phyloP scores from a whole-genome alignment of 1,140 invertebrate species.

The Orussus abietinus region DNA sequence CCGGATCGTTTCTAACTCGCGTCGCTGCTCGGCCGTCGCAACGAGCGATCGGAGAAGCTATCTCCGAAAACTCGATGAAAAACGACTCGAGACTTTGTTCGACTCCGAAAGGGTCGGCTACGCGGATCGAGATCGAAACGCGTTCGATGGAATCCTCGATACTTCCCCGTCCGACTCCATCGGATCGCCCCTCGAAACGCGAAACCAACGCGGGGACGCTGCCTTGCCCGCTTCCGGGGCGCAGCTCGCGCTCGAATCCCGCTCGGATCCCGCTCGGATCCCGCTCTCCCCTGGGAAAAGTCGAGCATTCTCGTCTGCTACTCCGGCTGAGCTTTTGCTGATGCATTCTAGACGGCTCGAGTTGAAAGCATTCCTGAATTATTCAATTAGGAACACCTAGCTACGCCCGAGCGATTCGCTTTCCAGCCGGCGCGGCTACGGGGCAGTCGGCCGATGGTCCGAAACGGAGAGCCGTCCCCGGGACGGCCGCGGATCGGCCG shows the following conservation, averaged over 20 bases:
- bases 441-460: constrained; percentile 7
- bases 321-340: constrained; percentile 23
- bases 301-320: constrained; percentile 19
- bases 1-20: constrained; percentile 37
- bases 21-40: constrained; percentile 33
- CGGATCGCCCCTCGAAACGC: constrained; percentile 16
- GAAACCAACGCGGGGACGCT: constrained; percentile 5
- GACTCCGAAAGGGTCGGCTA: constrained; percentile 29
- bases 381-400: constrained; percentile 41
- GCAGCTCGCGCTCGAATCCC: too few relatives aligned
- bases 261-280: too few relatives aligned
- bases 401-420: constrained; percentile 23
- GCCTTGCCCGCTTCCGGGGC: too few relatives aligned
- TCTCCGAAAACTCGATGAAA: constrained; percentile 30
- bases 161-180: constrained; percentile 12
- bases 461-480: neutral
- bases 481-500: too few relatives aligned
- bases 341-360: constrained; percentile 18
- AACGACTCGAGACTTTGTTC: constrained; percentile 17
- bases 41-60: constrained; percentile 10
- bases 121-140: constrained; percentile 26
- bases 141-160: constrained; percentile 24
- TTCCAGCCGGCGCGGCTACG: constrained; percentile 6
- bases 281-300: constrained; percentile 16
- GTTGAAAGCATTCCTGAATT: constrained; percentile 42